Evolutionary conservation across 64 coral and sea anemone species (phyloP).

Genomic region (Montipora capricornis): DNA sequence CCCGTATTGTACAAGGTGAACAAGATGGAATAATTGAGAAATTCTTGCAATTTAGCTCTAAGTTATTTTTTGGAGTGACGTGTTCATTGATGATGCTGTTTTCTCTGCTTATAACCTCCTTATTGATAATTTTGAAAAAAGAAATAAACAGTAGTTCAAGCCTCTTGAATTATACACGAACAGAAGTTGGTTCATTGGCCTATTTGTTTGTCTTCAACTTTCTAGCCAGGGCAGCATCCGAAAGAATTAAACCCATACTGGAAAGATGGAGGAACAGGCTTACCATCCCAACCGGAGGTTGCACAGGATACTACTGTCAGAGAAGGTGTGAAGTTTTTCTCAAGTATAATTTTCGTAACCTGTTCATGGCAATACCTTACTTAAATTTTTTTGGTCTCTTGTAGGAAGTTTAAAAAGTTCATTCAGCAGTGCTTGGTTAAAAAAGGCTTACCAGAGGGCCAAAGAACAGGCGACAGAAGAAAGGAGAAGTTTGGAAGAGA

Average conservation of each 20-base stretch:
- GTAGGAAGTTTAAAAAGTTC: not conserved
- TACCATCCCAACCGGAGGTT: constrained; percentile 64
- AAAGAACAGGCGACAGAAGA: constrained; percentile 85
- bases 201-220: not conserved
- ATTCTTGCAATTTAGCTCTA: too few relatives aligned
- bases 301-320: not conserved
- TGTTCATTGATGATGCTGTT: too few relatives aligned
- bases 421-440: constrained; percentile 81
- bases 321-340: not conserved
- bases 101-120: too few relatives aligned
- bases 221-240: constrained; percentile 87
- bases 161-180: too few relatives aligned
- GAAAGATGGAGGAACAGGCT: constrained; percentile 87
- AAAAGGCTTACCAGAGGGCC: constrained; percentile 84
- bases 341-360: too few relatives aligned
- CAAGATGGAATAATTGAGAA: too few relatives aligned
- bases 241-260: constrained; percentile 96
- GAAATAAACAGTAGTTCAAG: too few relatives aligned
- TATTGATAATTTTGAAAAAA: too few relatives aligned
- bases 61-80: too few relatives aligned
- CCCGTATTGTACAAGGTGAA: too few relatives aligned
- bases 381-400: not conserved
- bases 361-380: not conserved
- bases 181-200: too few relatives aligned
- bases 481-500: constrained; percentile 66